Conservation (phyloP, 2,113 vertebrate genomes). For the Bolborhynchus lineola region DNA sequence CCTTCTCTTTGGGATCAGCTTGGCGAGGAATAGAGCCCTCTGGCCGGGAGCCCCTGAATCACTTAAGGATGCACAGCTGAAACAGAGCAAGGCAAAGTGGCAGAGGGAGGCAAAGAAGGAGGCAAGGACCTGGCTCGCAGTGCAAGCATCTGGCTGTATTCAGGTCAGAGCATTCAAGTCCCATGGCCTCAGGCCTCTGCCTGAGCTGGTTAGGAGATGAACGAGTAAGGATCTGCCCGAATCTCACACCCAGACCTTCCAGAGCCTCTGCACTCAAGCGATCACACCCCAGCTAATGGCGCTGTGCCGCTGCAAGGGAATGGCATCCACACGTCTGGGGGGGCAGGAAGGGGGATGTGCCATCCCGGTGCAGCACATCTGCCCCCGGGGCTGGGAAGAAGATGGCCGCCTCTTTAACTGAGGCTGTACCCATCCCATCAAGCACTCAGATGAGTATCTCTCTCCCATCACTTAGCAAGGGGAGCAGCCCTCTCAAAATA, state of each 20-base stretch:
- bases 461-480: not conserved
- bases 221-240: not conserved
- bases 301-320: not conserved
- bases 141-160: not conserved
- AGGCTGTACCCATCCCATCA: not conserved
- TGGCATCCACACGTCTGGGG: not conserved
- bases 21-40: constrained; percentile 2
- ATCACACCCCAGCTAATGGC: not conserved
- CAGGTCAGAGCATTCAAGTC: not conserved
- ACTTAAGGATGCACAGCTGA: constrained; percentile 39
- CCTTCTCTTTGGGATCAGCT: constrained; percentile 10
- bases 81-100: not conserved
- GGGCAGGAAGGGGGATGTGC: not conserved
- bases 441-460: not conserved
- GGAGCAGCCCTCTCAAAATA: not conserved
- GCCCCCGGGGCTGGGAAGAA: not conserved
- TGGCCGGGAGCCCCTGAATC: not conserved
- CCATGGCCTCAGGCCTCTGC: not conserved
- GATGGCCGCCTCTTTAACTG: not conserved
- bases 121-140: not conserved
- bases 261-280: not conserved
- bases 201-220: not conserved
- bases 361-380: not conserved
- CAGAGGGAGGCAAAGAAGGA: not conserved
- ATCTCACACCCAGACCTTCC: constrained; percentile 1